phyloP scores from a whole-genome alignment of 2,888 invertebrate species.

The Drosophila recens region DNA sequence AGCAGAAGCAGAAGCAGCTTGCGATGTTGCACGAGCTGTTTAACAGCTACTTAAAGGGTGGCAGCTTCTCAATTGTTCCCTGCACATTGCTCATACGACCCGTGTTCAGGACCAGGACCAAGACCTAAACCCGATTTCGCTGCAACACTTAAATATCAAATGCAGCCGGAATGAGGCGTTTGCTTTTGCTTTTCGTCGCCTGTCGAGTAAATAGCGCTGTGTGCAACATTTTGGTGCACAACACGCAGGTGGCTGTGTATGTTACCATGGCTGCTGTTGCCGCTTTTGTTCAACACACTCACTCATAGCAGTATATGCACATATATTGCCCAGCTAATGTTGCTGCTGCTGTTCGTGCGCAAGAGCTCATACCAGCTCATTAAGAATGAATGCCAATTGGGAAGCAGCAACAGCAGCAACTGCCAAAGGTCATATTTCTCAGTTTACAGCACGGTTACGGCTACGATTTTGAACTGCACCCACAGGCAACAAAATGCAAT shows the following conservation, averaged over 20 bases:
- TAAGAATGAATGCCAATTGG: conserved; percentile 65
- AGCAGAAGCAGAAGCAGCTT: conserved; percentile 31
- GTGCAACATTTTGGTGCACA: conserved; percentile 40
- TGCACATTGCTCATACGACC: conserved; percentile 65
- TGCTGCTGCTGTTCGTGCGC: conserved; percentile 35
- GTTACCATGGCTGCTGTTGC: conserved; percentile 29
- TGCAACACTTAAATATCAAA: conserved; percentile 1
- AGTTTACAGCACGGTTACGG: conserved; percentile 31
- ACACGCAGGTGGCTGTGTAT: conserved; percentile 1
- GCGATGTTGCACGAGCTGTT: conserved; percentile 59
- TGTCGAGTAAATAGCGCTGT: conserved; percentile 50
- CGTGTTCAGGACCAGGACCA: conserved; percentile 19
- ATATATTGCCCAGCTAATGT: conserved; percentile 51
- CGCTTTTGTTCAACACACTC: conserved; percentile 10
- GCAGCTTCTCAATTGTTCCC: conserved; percentile 52
- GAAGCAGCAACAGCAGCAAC: not conserved
- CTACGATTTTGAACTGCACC: conserved; percentile 20
- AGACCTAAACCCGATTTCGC: conserved; percentile 5
- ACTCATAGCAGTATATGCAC: not conserved
- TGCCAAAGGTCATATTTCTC: conserved; percentile 28
- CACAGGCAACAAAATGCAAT: conserved; percentile 36
- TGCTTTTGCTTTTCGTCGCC: conserved; percentile 1
- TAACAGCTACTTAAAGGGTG: conserved; percentile 69
- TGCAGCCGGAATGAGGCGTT: conserved; percentile 20
- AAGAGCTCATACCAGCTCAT: conserved; percentile 54